Base-by-base conservation (phyloP, 2,888 invertebrate species). In the Acronicta psi region DNA sequence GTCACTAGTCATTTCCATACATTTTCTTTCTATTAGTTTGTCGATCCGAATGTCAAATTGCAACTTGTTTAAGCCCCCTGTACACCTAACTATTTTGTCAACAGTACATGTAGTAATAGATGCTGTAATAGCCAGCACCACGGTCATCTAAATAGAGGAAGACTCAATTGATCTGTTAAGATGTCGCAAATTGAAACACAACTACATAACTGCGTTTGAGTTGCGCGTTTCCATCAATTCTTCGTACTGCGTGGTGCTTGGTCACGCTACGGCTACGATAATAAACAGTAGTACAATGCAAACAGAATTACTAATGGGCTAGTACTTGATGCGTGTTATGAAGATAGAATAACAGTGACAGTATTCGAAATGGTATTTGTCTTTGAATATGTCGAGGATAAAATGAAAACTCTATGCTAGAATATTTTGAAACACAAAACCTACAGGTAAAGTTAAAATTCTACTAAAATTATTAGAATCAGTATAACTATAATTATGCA, bases 121-220 rank as follows among this genome's bases (percentile, higher is more conserved):
- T 18, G 10, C 63, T 20, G 49, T 59, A 58, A 51, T 50, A 46
- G 50, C 29, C 50, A 58, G 59, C 64, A 73, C 63, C 59, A 54
- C 64, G 57, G 52, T 59, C 66, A 17, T 54, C 63, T 70, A 53
- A 79, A 75, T 70, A 75, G 73, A 75, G 82, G 82, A 82, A 82
- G 81, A 73, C 58, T 63, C 82, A 82, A 82, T 82, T 82, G 82
- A 73, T 75, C 80, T 75, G 80, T 76, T 75, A 81, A 81, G 80
- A 79, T 72, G 73, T 50, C 50, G 37, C 69, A 73, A 81, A 81
- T 82, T 83, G 82, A 67, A 66, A 68, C 57, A 71, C 64, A 73
- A 77, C 73, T 43, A 75, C 68, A 54, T 80, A 76, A 80, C 64
- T 75, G 67, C 77, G 74, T 53, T 57, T 37, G 57, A 67, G 63